phyloP scores from a whole-genome alignment of 2,113 vertebrate genomes.

The Coptodon rendalli region DNA sequence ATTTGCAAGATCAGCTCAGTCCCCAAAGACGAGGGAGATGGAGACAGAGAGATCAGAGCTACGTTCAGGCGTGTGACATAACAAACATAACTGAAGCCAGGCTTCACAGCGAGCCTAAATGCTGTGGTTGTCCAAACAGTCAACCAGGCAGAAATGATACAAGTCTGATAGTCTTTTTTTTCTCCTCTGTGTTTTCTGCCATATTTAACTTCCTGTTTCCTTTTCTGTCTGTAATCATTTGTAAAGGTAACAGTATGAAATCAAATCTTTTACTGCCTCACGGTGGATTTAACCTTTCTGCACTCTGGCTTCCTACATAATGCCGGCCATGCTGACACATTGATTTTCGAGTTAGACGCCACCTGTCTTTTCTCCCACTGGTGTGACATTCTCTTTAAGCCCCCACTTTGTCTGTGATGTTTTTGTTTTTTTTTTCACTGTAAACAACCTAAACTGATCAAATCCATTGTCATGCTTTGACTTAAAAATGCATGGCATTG shows the following conservation, averaged over 20 bases:
- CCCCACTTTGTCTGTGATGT: not conserved
- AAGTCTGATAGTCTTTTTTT: not conserved
- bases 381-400: not conserved
- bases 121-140: not conserved
- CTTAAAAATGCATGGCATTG: not conserved
- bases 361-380: not conserved
- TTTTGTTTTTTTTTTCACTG: not conserved
- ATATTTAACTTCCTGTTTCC: not conserved
- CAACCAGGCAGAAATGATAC: not conserved
- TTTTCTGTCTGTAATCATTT: not conserved
- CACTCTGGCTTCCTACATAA: not conserved
- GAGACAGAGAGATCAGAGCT: constrained; percentile 4
- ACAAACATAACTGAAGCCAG: not conserved
- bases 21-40: not conserved
- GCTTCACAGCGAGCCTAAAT: not conserved
- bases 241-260: not conserved
- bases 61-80: not conserved
- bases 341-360: not conserved
- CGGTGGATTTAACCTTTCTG: constrained; percentile 4
- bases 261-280: not conserved
- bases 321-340: not conserved
- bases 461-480: not conserved
- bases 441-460: not conserved
- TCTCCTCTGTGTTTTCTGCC: not conserved
- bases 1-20: not conserved